These are phyloP conservation scores for Bicyclus anynana DNA, from an alignment of 1,140 invertebrate genomes.

Conservation along the genomic window DNA sequence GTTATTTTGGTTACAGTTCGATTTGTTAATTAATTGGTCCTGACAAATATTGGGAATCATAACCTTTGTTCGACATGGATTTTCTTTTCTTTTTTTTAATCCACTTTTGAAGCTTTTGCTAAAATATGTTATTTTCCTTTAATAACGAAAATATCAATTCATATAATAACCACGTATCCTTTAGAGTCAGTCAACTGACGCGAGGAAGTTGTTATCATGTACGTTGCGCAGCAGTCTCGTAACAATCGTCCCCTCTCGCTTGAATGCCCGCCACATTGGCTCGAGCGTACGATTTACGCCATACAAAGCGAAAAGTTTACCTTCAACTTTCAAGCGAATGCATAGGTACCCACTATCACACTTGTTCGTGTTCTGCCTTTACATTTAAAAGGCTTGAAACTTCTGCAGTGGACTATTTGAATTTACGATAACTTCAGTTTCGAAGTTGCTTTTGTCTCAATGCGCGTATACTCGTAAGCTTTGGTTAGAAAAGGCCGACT, in stretches of 20 bases:
- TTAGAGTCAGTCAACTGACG: background rate
- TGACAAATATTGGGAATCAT: no score
- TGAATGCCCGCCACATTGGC: background rate
- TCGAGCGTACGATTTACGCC: background rate
- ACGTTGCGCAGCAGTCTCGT: background rate
- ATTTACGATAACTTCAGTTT: background rate
- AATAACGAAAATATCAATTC: no score
- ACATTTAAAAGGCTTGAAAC: background rate
- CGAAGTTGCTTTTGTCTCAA: background rate
- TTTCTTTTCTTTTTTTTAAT: no score
- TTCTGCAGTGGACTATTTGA: background rate
- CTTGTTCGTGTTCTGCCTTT: background rate
- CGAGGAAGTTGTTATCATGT: background rate
- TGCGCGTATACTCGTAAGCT: no score
- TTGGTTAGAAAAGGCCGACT: background rate
- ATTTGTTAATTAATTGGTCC: no score
- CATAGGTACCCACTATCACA: background rate
- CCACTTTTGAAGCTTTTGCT: no score
- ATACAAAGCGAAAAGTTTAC: background rate
- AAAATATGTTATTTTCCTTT: no score
- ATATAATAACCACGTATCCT: no score
- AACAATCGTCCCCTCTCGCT: background rate
- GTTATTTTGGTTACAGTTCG: no score
- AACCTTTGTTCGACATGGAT: no score
- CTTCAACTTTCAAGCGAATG: background rate